These are phyloP conservation scores for Aegithalos caudatus DNA, from an alignment of 2,113 vertebrate species.

Conservation along the genomic window DNA sequence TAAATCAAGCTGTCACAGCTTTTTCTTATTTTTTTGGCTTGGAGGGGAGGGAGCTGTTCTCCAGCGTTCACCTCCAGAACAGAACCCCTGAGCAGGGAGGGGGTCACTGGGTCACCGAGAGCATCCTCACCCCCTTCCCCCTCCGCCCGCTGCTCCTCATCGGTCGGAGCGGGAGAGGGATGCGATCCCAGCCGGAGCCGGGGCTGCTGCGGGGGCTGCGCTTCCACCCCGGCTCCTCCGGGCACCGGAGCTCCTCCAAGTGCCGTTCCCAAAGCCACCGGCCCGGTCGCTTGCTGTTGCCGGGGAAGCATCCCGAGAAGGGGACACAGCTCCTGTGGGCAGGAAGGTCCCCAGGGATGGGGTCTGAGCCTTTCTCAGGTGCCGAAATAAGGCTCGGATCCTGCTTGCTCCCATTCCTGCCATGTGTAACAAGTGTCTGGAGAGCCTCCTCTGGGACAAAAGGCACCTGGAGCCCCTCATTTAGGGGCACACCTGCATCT, in stretches of 20 bases:
- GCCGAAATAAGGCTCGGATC: neutral
- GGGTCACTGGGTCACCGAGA: neutral
- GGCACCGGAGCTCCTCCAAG: accelerated
- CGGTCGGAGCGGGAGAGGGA: neutral
- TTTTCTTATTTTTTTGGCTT: neutral
- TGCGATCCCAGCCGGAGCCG: neutral
- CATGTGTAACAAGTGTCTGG: accelerated
- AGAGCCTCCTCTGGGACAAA: neutral
- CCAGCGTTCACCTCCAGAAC: neutral
- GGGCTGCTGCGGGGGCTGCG: accelerated
- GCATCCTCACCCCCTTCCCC: neutral
- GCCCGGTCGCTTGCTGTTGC: accelerated
- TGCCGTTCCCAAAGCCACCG: accelerated
- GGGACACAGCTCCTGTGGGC: neutral
- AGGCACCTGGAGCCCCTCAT: neutral
- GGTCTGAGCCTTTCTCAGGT: neutral
- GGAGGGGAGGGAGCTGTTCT: neutral
- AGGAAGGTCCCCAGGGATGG: neutral
- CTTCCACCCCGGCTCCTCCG: accelerated
- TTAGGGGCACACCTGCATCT: accelerated
- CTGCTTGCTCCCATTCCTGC: neutral
- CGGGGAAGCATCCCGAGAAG: neutral
- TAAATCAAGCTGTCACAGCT: constrained; percentile 47
- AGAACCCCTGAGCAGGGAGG: neutral
- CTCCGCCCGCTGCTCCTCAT: neutral